phyloP scores from a whole-genome alignment of 2,113 vertebrate genomes.

The Oxyura jamaicensis region DNA sequence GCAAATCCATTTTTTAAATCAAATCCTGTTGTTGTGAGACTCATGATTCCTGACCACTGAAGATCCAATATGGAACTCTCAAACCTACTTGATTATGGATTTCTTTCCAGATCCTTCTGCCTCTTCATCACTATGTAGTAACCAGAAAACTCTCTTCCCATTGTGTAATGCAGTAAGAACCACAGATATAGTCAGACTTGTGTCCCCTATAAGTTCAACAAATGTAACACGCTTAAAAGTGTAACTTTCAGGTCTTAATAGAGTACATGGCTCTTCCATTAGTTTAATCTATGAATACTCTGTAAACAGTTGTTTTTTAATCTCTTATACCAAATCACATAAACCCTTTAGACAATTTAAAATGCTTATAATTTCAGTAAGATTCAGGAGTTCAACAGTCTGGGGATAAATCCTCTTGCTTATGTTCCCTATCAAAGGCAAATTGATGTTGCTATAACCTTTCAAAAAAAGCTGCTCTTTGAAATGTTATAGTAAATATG shows the following conservation, averaged over 20 bases:
- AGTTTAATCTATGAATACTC: not conserved
- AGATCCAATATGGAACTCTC: not conserved
- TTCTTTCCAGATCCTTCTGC: not conserved
- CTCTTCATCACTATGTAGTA: not conserved
- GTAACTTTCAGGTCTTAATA: not conserved
- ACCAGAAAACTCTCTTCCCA: not conserved
- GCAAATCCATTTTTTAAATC: not conserved
- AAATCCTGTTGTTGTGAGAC: not conserved
- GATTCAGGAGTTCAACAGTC: not conserved
- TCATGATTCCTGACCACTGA: not conserved
- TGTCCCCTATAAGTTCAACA: not conserved
- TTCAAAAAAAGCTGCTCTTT: not conserved
- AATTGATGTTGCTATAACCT: conserved; percentile 61
- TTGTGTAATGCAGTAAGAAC: not conserved
- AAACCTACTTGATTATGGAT: not conserved
- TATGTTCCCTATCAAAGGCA: conserved; percentile 53
- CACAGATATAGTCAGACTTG: not conserved
- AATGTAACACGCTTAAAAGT: not conserved
- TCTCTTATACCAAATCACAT: not conserved
- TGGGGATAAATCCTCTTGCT: not conserved
- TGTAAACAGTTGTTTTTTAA: not conserved
- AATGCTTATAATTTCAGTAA: conserved; percentile 5
- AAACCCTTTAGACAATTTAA: not conserved
- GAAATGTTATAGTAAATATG: conserved; percentile 58
- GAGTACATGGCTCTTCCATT: not conserved